Conservation (phyloP, 2,113 vertebrate species). For the Chaetura pelagica region DNA sequence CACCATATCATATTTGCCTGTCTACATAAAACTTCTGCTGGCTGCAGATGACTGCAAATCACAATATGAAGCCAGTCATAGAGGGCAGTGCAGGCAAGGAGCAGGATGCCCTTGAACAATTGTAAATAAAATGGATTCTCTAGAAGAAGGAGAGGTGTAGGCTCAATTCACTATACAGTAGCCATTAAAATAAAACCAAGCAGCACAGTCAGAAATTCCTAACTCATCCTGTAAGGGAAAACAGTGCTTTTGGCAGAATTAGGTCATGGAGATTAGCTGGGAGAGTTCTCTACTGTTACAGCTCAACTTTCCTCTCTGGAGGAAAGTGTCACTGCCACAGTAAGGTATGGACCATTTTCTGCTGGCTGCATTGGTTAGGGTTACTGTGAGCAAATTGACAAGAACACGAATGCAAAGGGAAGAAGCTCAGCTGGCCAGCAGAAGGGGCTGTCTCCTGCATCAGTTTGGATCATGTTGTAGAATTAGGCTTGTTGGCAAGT, state of each 20-base stretch:
- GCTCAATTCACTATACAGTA: background rate
- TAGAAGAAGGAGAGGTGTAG: background rate
- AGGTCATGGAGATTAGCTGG: background rate
- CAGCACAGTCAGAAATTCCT: background rate
- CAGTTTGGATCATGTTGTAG: background rate
- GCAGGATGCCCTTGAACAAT: background rate
- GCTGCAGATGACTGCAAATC: background rate
- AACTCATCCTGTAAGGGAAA: background rate
- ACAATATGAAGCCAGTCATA: background rate
- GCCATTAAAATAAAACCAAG: background rate
- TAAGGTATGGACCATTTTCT: background rate
- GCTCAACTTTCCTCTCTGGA: background rate
- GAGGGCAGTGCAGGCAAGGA: background rate
- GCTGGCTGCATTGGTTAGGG: background rate
- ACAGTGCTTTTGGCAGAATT: background rate
- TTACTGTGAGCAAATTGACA: background rate
- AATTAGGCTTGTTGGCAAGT: background rate
- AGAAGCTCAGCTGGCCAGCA: background rate
- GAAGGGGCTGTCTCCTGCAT: background rate
- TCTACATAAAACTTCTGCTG: background rate
- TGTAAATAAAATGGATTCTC: background rate
- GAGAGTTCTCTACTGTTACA: background rate
- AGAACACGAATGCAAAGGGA: background rate
- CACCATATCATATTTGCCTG: background rate
- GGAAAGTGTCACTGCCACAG: fast-evolving